Evolutionary conservation across 2,113 vertebrate genomes (phyloP).

Genomic region (Petrocephalus microphthalmus): DNA sequence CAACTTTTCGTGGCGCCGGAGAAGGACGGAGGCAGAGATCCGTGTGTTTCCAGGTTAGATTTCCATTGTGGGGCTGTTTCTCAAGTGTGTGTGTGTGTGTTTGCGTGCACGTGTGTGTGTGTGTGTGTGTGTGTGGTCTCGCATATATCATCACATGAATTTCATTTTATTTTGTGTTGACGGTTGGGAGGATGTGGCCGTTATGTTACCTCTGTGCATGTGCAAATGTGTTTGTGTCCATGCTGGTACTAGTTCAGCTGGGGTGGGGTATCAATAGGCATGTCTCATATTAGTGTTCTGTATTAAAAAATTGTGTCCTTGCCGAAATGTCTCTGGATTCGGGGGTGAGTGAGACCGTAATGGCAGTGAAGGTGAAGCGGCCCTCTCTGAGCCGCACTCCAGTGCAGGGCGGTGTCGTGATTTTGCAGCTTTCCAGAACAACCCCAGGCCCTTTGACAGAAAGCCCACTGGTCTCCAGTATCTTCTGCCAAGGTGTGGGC

Average conservation of each 20-base stretch:
- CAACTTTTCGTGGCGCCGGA: not conserved
- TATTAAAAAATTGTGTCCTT: slow-evolving; percentile 2
- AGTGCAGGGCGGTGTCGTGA: not conserved
- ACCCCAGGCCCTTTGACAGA: not conserved
- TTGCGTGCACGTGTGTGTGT: not conserved
- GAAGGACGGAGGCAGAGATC: not conserved
- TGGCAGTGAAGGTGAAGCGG: not conserved
- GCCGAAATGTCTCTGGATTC: not conserved
- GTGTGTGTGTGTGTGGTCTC: not conserved
- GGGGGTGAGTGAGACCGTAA: not conserved
- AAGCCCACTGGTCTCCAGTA: not conserved
- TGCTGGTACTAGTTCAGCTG: not conserved
- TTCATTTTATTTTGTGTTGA: not conserved
- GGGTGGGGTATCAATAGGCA: not conserved
- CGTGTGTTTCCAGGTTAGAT: slow-evolving; percentile 6
- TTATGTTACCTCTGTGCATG: no score
- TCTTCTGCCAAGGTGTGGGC: slow-evolving; percentile 2
- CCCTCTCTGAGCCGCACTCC: not conserved
- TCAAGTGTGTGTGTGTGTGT: not conserved
- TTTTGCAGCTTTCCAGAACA: not conserved
- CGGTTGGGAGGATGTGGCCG: not conserved
- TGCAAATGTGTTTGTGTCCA: not conserved
- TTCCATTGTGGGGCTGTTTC: not conserved
- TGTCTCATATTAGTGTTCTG: not conserved
- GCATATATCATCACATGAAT: not conserved